Evolutionary conservation across 1,140 invertebrate species (phyloP).

Genomic region (Drosophila ironensis): DNA sequence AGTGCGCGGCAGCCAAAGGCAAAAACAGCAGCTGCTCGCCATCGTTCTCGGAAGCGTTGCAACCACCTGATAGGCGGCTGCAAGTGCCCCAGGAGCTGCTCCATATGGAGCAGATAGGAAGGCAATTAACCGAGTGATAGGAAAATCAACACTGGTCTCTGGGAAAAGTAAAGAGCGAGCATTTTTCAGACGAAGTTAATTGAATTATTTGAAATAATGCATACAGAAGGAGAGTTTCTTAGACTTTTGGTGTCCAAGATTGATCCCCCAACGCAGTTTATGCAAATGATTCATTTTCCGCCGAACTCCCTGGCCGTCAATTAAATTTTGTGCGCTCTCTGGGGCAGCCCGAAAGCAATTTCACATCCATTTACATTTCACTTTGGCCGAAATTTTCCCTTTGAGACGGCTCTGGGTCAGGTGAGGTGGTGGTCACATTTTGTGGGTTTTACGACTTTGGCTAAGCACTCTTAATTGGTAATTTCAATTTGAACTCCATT

Average conservation of each 20-base stretch:
- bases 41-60: constrained; percentile 23
- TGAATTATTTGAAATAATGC: not conserved
- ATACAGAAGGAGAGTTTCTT: too few relatives aligned
- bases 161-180: too few relatives aligned
- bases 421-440: constrained; percentile 32
- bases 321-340: constrained; percentile 58
- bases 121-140: constrained; percentile 11
- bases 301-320: constrained; percentile 73
- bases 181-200: too few relatives aligned
- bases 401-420: constrained; percentile 12
- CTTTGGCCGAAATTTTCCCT: constrained; percentile 23
- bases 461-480: constrained; percentile 64
- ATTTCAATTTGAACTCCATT: constrained; percentile 53
- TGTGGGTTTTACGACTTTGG: constrained; percentile 46
- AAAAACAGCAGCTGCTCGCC: constrained; percentile 37
- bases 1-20: constrained; percentile 6
- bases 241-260: too few relatives aligned
- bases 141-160: constrained; percentile 20
- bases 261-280: constrained; percentile 37
- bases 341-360: constrained; percentile 7
- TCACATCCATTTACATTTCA: constrained; percentile 32
- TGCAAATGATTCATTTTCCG: constrained; percentile 75
- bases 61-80: constrained; percentile 31
- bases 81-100: constrained; percentile 1
- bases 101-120: constrained; percentile 16